These are phyloP conservation scores for Salvelinus sp. DNA, from an alignment of 2,113 vertebrate species.

Conservation along the genomic window DNA sequence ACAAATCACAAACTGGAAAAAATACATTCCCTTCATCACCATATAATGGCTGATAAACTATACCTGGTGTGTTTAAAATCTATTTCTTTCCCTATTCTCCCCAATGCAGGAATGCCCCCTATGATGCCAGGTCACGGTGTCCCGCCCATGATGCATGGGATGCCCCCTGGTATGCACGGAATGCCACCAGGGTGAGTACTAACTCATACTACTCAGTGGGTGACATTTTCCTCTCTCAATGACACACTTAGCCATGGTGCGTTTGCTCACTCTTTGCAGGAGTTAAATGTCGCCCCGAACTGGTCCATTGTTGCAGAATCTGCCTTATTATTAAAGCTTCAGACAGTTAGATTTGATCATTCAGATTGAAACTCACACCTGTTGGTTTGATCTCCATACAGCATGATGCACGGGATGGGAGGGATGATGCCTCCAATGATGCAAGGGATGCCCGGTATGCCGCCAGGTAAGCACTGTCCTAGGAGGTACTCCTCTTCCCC, in stretches of 20 bases:
- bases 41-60: too few relatives aligned
- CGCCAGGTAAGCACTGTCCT: constrained; percentile 56
- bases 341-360: background rate
- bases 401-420: constrained; percentile 70
- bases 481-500: too few relatives aligned
- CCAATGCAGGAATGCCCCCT: constrained; percentile 86
- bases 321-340: background rate
- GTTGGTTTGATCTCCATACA: constrained; percentile 9
- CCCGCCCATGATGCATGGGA: constrained; percentile 84
- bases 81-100: background rate
- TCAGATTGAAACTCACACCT: background rate
- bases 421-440: constrained; percentile 90
- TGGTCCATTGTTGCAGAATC: too few relatives aligned
- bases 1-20: too few relatives aligned
- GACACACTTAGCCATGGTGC: background rate
- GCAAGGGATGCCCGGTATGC: constrained; percentile 74
- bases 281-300: too few relatives aligned
- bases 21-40: too few relatives aligned
- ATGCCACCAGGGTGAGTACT: constrained; percentile 67
- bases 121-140: constrained; percentile 86
- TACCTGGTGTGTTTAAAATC: background rate
- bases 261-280: too few relatives aligned
- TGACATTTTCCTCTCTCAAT: background rate
- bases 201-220: too few relatives aligned
- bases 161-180: constrained; percentile 72